These are phyloP conservation scores for Falco concolor DNA, from an alignment of 2,797 vertebrate species.

Conservation along the genomic window DNA sequence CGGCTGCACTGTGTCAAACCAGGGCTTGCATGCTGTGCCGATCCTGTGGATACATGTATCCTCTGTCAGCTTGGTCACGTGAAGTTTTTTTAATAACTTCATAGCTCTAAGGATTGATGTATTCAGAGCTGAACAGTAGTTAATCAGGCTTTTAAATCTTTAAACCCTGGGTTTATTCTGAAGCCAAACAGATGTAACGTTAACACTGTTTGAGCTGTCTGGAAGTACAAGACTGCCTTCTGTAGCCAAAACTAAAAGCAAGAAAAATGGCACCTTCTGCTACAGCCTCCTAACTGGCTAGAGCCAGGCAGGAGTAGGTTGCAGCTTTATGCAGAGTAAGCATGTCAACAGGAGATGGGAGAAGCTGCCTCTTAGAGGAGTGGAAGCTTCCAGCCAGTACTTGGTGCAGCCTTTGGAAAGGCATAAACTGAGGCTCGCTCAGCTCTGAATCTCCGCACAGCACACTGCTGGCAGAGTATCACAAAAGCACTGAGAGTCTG, in stretches of 20 bases:
- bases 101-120: background rate
- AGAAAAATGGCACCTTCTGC: background rate
- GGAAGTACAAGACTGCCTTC: background rate
- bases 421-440: background rate
- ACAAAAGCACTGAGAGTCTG: background rate
- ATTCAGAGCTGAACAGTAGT: background rate
- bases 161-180: background rate
- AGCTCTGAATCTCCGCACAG: background rate
- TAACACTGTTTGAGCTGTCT: background rate
- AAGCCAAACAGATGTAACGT: background rate
- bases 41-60: accelerated
- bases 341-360: background rate
- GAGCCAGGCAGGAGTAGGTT: background rate
- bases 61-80: background rate
- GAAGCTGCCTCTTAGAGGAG: background rate
- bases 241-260: background rate
- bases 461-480: background rate
- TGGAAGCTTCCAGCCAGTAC: background rate
- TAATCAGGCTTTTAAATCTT: background rate
- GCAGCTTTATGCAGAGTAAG: background rate
- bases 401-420: background rate
- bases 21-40: background rate
- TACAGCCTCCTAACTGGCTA: background rate
- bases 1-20: background rate
- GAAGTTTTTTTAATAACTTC: background rate